These are phyloP conservation scores for Drosophila orosa DNA, from an alignment of 1,140 invertebrate genomes.

Conservation along the genomic window DNA sequence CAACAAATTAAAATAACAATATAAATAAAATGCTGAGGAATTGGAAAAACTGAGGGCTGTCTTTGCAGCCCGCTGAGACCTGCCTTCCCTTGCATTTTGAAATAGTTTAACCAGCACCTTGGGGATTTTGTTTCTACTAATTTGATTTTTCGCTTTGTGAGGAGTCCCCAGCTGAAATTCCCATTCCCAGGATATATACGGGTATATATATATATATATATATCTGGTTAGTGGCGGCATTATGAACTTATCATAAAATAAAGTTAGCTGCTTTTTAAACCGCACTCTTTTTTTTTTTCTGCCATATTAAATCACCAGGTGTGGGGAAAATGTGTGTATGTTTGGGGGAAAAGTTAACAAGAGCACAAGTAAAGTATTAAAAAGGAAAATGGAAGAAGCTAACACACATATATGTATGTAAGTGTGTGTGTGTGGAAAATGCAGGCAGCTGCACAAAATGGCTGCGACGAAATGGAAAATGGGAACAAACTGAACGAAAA, in stretches of 20 bases:
- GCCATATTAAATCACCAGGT: conserved; percentile 71
- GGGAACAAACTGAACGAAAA: conserved; percentile 56
- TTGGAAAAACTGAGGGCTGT: background rate
- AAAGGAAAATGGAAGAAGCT: conserved; percentile 24
- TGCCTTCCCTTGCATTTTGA: conserved; percentile 51
- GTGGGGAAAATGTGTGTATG: conserved; percentile 24
- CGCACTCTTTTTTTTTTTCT: conserved; percentile 71
- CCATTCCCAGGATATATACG: conserved; percentile 17
- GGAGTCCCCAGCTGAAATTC: conserved; percentile 8
- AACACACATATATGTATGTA: background rate
- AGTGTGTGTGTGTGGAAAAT: conserved; percentile 25
- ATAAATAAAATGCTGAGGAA: too few species aligned
- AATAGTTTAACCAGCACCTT: conserved; percentile 36
- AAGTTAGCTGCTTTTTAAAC: conserved; percentile 77
- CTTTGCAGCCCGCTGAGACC: conserved; percentile 12
- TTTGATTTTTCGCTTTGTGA: conserved; percentile 45
- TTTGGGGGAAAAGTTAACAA: conserved; percentile 55
- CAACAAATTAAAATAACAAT: too few species aligned
- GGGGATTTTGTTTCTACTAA: conserved; percentile 23
- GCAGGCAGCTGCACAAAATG: conserved; percentile 63
- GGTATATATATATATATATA: background rate
- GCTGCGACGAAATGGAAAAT: conserved; percentile 50
- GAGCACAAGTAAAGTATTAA: conserved; percentile 48
- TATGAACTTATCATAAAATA: conserved; percentile 81
- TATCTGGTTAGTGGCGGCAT: conserved; percentile 26